Evolutionary conservation across 2,888 invertebrate species (phyloP).

Genomic region (Drosophila aldrichi): DNA sequence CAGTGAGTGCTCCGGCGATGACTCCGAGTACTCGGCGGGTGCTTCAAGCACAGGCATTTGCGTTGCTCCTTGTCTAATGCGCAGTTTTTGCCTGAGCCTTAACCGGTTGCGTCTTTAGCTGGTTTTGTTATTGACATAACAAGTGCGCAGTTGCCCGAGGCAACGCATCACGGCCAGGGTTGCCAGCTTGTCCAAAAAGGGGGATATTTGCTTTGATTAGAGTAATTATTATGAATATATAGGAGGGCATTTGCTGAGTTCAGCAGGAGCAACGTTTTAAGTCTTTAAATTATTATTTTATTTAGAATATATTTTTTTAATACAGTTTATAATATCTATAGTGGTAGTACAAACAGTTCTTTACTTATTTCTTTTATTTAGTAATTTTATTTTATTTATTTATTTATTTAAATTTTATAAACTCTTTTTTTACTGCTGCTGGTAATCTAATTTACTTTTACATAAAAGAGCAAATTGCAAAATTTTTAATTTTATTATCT

Average conservation of each 20-base stretch:
- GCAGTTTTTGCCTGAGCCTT: background rate
- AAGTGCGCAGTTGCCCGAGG: conserved; percentile 26
- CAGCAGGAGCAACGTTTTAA: no score
- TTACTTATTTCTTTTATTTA: no score
- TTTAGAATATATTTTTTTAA: no score
- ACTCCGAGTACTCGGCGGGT: conserved; percentile 73
- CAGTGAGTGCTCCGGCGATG: conserved; percentile 83
- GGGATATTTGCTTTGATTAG: background rate
- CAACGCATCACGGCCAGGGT: conserved; percentile 41
- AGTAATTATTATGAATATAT: background rate
- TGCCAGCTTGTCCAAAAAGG: conserved; percentile 8
- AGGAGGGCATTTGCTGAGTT: background rate
- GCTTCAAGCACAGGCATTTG: conserved; percentile 82
- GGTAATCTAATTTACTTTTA: no score
- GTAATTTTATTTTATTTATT: no score
- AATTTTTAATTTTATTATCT: no score
- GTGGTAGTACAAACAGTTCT: no score
- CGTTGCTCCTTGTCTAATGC: background rate
- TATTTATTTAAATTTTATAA: no score
- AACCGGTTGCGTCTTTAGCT: conserved; percentile 26
- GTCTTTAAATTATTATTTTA: no score
- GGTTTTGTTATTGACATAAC: conserved; percentile 61
- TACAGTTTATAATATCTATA: no score
- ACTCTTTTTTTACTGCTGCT: no score
- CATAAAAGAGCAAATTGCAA: no score